These are phyloP conservation scores for Onychomys leucogaster DNA, from an alignment of 2,797 vertebrate species.

Conservation along the genomic window DNA sequence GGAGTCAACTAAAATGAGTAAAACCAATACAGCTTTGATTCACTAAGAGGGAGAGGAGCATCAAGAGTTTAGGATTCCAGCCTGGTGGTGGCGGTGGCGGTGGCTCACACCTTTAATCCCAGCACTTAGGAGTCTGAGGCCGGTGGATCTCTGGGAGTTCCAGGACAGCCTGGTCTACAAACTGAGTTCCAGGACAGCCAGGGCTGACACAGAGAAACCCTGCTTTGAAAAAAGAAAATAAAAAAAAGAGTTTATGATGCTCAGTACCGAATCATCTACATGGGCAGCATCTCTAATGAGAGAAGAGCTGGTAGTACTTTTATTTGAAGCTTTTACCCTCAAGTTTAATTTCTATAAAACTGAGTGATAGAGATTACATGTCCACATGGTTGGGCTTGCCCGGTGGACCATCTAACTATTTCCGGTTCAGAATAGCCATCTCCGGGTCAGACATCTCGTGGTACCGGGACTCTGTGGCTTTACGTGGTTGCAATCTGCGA, in stretches of 20 bases:
- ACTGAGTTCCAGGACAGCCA: background rate
- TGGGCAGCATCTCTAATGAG: background rate
- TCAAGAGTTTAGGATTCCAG: background rate
- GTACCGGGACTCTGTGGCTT: no score
- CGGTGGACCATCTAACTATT: no score
- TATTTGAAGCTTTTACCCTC: slow-evolving; percentile 34
- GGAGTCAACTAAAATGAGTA: background rate
- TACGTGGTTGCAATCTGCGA: no score
- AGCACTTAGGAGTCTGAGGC: background rate
- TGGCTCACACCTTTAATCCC: background rate
- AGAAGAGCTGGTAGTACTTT: background rate
- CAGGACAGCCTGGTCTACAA: background rate
- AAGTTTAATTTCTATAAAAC: slow-evolving; percentile 30
- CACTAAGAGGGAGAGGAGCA: background rate
- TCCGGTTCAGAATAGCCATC: no score
- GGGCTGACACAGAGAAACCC: background rate
- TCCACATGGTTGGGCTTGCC: no score
- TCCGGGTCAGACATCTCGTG: no score
- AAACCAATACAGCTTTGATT: background rate
- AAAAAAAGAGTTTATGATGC: no score
- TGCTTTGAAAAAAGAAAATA: background rate
- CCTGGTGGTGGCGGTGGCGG: background rate
- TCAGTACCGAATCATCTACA: background rate
- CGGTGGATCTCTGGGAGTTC: background rate
- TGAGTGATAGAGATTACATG: no score